Evolutionary conservation across 2,888 invertebrate species (phyloP), one percentile per base, ranked within the genome.

Genomic region (Cataglyphis livida): DNA sequence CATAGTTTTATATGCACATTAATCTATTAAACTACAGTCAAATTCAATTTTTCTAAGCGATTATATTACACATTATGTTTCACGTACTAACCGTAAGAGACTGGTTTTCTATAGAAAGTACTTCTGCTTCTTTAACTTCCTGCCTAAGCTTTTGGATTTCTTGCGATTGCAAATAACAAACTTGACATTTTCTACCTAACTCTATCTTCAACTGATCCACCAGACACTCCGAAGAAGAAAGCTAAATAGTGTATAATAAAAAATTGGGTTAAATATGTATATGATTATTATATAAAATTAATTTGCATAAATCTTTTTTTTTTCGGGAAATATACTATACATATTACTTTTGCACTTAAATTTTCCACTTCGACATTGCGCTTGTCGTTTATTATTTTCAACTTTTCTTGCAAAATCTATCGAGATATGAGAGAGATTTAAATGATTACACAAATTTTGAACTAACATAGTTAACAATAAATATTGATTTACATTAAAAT

Each of bases 131-230:
- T 59, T 90, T 85, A 6, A 84, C 76, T 38, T 64, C 84, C 4
- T 64, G 84, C 5, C 84, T 83, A 18, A 92, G 85, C 25, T 88
- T 83, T 71, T 91, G 88, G 44, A 93, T 88, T 84, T 93, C 90
- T 28, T 90, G 84, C 6, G 66, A 82, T 61, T 90, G 90, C 15
- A 73, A 82, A 64, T 83, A 64, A 74, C 87, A 91, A 21, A 87
- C 73, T 65, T 89, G 79, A 48, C 79, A 85, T 65, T 91, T 88
- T 61, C 91, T 88, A 57, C 82, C 85, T 28, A 92, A 79, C 32
- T 90, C 88, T 25, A 78, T 84, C 61, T 89, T 90, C 15, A 93
- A 87, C 64, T 89, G 86, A 25, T 89, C 89, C 59, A 91, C 79
- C 41, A 88, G 41, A 71, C 84, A 84, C 54, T 90, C 90, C 10